A percentile compares a stretch with the other conserved stretches of the same genome.
phyloP scores from a whole-genome alignment of 2,113 vertebrate species.

The Centropus bengalensis region DNA sequence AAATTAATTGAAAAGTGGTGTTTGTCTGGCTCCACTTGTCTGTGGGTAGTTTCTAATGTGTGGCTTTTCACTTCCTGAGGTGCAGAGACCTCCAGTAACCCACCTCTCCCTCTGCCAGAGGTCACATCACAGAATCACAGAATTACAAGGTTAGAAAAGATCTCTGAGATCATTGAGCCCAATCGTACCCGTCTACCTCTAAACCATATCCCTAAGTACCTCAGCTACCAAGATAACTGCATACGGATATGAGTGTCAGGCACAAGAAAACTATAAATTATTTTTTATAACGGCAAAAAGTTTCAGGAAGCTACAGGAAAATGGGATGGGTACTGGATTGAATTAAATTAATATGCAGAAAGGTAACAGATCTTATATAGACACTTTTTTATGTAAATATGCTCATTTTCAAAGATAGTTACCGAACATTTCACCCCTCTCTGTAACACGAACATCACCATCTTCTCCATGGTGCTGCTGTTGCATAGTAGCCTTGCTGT shows the following conservation, averaged over 20 bases:
- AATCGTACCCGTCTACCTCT: no score
- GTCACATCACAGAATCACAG: no score
- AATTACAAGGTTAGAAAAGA: no score
- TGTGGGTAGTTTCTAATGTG: neutral
- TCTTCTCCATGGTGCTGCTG: conserved; percentile 1
- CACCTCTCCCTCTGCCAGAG: neutral
- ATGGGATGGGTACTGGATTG: neutral
- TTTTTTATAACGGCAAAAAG: neutral
- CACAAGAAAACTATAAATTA: fast-evolving
- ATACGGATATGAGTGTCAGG: neutral
- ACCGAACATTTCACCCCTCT: neutral
- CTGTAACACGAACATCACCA: neutral
- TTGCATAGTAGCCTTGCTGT: neutral
- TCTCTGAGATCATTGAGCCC: no score
- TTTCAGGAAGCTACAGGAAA: neutral
- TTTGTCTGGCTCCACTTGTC: neutral
- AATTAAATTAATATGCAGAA: neutral
- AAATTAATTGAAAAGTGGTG: neutral
- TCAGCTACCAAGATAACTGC: neutral
- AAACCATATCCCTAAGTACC: no score
- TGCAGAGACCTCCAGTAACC: neutral
- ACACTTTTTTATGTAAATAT: neutral
- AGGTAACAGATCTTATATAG: neutral
- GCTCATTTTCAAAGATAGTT: neutral
- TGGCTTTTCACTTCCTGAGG: neutral